A percentile compares a stretch with the other conserved stretches of the same genome.
phyloP scores from a whole-genome alignment of 1,140 invertebrate genomes.

The Apis dorsata region DNA sequence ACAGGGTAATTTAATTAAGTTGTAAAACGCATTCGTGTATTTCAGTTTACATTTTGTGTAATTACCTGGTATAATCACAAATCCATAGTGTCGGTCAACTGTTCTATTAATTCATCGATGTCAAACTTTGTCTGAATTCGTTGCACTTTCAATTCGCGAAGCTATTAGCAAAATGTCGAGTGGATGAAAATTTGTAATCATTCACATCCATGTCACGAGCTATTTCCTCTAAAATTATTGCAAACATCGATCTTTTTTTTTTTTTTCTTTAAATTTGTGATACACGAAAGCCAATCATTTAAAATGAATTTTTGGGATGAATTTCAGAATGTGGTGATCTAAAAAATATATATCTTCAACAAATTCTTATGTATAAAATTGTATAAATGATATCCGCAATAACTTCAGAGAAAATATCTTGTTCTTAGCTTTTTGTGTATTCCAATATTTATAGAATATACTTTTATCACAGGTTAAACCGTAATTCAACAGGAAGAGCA shows the following conservation, averaged over 20 bases:
- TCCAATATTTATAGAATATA: too few relatives aligned
- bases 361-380: too few relatives aligned
- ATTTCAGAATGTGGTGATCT: too few relatives aligned
- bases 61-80: constrained; percentile 30
- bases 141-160: neutral
- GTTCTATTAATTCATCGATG: constrained; percentile 13
- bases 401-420: too few relatives aligned
- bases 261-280: too few relatives aligned
- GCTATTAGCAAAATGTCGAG: neutral
- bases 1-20: constrained; percentile 31
- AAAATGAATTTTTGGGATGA: too few relatives aligned
- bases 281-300: too few relatives aligned
- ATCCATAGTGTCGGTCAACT: neutral
- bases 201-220: neutral
- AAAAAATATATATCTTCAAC: too few relatives aligned
- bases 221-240: too few relatives aligned
- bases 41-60: constrained; percentile 31
- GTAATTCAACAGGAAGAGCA: neutral
- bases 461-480: neutral
- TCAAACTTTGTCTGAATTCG: neutral
- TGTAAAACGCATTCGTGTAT: constrained; percentile 2
- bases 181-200: neutral
- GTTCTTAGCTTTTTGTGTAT: too few relatives aligned
- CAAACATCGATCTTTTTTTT: too few relatives aligned
- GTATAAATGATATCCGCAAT: too few relatives aligned